A percentile compares a stretch with the other conserved stretches of the same genome.
These are phyloP conservation scores for Bergia sp. DNA, from an alignment of 92 coral and sea anemone species.

Conservation along the genomic window DNA sequence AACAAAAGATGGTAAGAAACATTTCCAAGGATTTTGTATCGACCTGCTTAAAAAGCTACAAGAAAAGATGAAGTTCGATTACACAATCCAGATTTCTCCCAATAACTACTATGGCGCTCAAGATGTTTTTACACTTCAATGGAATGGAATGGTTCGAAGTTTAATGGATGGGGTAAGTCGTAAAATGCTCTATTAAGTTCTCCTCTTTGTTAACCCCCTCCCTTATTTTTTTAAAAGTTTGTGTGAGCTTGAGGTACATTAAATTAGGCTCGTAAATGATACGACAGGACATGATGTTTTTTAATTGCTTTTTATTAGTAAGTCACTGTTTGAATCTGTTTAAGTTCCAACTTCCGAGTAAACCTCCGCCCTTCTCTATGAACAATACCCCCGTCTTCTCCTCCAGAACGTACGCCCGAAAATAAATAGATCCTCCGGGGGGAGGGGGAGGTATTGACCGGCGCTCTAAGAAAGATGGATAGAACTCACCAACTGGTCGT, in stretches of 20 bases:
- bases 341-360: too few relatives aligned
- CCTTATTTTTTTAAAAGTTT: background rate
- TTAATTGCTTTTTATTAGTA: too few relatives aligned
- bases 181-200: background rate
- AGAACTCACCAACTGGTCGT: too few relatives aligned
- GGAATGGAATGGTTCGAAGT: slow-evolving; percentile 74
- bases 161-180: slow-evolving; percentile 60
- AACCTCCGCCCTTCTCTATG: too few relatives aligned
- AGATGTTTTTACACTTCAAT: slow-evolving; percentile 60
- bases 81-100: slow-evolving; percentile 59
- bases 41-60: slow-evolving; percentile 67
- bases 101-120: slow-evolving; percentile 69
- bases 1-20: slow-evolving; percentile 51
- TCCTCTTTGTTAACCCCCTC: background rate
- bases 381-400: too few relatives aligned
- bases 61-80: slow-evolving; percentile 68
- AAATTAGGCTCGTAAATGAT: too few relatives aligned
- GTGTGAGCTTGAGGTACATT: background rate
- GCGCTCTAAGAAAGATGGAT: too few relatives aligned
- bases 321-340: too few relatives aligned
- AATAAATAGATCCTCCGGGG: too few relatives aligned
- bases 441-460: too few relatives aligned
- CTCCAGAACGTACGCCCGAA: too few relatives aligned
- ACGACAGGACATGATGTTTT: too few relatives aligned
- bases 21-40: slow-evolving; percentile 65